Conservation (phyloP, 2,888 invertebrate genomes). For the Agrochola lychnidis region DNA sequence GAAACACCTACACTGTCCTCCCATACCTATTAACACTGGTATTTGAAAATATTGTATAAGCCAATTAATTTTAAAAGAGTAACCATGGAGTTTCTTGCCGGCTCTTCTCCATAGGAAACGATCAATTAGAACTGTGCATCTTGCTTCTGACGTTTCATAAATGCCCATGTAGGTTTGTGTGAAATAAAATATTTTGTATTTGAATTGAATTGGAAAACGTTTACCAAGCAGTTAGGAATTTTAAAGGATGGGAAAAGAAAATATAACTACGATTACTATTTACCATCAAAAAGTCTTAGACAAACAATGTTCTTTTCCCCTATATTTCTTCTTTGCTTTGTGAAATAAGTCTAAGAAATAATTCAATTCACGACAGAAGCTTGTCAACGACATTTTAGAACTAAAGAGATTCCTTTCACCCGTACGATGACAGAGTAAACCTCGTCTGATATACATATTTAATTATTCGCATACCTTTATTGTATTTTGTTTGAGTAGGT, state of each 20-base stretch:
- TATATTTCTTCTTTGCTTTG: background rate
- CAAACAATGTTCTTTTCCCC: too few relatives aligned
- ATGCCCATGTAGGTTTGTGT: too few relatives aligned
- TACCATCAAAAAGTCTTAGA: background rate
- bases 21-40: too few relatives aligned
- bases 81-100: too few relatives aligned
- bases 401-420: background rate
- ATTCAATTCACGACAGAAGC: background rate
- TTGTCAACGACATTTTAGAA: constrained; percentile 1
- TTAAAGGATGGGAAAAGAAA: background rate
- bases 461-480: constrained; percentile 2
- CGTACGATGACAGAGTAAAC: background rate
- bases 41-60: too few relatives aligned
- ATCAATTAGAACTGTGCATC: too few relatives aligned
- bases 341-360: background rate
- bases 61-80: too few relatives aligned
- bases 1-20: too few relatives aligned
- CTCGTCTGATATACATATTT: background rate
- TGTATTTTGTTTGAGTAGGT: background rate
- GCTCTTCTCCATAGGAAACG: too few relatives aligned
- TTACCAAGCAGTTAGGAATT: background rate
- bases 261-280: background rate
- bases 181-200: too few relatives aligned
- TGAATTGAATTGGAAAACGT: too few relatives aligned
- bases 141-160: too few relatives aligned